These are phyloP conservation scores for Leptura quadrifasciata DNA, from an alignment of 2,888 invertebrate species.

Conservation along the genomic window DNA sequence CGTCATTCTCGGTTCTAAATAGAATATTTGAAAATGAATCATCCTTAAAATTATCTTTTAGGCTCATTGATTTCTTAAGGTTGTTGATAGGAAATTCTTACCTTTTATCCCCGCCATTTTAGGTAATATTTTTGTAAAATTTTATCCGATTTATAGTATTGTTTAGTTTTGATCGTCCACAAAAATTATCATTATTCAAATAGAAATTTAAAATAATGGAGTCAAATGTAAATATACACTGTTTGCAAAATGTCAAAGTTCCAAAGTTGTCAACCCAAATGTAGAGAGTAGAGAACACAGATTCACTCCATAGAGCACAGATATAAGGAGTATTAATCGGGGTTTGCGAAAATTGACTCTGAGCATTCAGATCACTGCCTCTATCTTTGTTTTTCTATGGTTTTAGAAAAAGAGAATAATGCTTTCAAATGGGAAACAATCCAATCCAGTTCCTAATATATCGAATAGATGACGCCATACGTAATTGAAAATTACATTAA, in stretches of 20 bases:
- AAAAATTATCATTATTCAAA: conserved; percentile 36
- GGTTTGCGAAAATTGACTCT: no score
- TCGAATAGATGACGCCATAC: no score
- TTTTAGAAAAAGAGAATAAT: no score
- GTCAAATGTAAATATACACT: conserved; percentile 32
- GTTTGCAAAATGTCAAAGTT: conserved; percentile 28
- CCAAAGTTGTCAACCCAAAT: conserved; percentile 15
- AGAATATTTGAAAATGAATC: conserved; percentile 41
- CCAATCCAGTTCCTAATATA: no score
- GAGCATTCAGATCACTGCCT: no score
- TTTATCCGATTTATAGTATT: neutral
- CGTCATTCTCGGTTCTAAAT: neutral
- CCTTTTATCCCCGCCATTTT: conserved; percentile 55
- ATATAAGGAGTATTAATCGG: no score
- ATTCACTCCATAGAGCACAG: no score
- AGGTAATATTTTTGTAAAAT: neutral
- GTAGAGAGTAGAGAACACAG: no score
- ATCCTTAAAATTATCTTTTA: conserved; percentile 42
- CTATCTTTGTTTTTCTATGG: no score
- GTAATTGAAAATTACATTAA: no score
- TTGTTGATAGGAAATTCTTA: conserved; percentile 35
- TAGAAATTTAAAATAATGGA: conserved; percentile 29
- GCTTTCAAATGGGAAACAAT: no score
- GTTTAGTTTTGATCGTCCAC: conserved; percentile 26
- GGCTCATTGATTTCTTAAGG: conserved; percentile 37